Evolutionary conservation across 2,888 invertebrate species (phyloP).

Genomic region (Archips crataeganus): DNA sequence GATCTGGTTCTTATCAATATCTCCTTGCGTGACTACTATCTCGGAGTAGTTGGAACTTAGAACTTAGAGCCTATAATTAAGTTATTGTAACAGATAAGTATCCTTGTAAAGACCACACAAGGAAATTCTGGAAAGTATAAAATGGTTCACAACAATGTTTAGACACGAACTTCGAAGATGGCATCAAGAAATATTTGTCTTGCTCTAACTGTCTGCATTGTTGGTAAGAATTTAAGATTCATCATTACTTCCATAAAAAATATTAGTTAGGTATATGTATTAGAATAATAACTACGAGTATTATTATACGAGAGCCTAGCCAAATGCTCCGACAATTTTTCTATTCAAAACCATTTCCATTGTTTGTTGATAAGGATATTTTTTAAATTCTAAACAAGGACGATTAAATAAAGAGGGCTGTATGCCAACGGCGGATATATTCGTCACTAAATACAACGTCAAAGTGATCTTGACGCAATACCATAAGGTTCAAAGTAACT

Average conservation of each 20-base stretch:
- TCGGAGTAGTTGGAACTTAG: neutral
- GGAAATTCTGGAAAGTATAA: slow-evolving; percentile 28
- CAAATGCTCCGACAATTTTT: no score
- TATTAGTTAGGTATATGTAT: neutral
- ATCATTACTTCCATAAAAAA: neutral
- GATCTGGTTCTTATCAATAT: slow-evolving; percentile 1
- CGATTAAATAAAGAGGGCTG: no score
- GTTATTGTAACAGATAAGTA: slow-evolving; percentile 27
- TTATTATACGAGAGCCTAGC: no score
- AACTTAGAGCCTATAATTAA: slow-evolving; percentile 20
- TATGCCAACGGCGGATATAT: no score
- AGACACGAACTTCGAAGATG: slow-evolving; percentile 25
- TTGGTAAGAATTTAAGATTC: slow-evolving; percentile 13
- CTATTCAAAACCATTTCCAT: no score
- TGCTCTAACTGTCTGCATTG: slow-evolving; percentile 17
- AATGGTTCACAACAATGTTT: slow-evolving; percentile 4
- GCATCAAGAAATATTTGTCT: slow-evolving; percentile 26
- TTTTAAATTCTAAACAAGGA: no score
- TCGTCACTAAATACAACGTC: no score
- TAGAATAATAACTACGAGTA: no score
- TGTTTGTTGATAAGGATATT: no score
- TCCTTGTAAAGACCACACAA: neutral
- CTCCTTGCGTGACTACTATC: slow-evolving; percentile 51
- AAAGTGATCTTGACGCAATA: no score
- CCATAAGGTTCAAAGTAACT: no score